Base-by-base conservation (phyloP, 2,797 vertebrate genomes). In the Malurus leucopterus region DNA sequence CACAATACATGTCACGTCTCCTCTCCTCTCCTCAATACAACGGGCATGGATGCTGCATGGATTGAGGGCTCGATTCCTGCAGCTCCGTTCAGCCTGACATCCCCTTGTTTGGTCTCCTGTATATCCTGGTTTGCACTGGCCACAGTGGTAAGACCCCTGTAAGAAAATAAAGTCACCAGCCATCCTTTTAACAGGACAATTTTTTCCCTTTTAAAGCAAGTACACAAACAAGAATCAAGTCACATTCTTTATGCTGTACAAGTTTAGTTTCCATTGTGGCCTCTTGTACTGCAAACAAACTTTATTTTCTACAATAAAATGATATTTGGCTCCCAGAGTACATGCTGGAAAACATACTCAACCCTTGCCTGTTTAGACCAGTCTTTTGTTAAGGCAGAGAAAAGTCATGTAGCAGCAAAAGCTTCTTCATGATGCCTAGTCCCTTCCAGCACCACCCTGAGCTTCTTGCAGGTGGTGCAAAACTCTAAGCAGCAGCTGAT, bases 81-180 rank as follows among this genome's bases (percentile, higher is more conserved):
- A 99, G 96, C 96, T 99, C 89, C 94, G 96, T 92, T 99, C 98
- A 4, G 98, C 97, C 85, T 97, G 98, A 88, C 99, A 99, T 38
- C 99, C 99, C 74, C 95, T 98, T 32, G 92, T 95, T 95, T 99
- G 99, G 84, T 99, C 98, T 44, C 99, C 99, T 6, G 94, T 97
- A 92, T 98, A 99, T 34, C 99, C 99, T 11, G 97, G 76, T 90
- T 98, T 99, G 91, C 99, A 99, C 63, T 96, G 96, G 59, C 99
- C 99, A 76, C 99, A 99, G 59, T 95, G 97, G 73, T 98, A 99
- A 26, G 99, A 99, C 20, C 99, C 99, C 99, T 99, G 94, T 23
- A 80, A 49, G 67, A 72, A 88, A 23, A 90, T 69, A 46, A 36
- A 81, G 26, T 18, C 70, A 78, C 11, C 29, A 71, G 14, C 4